These are phyloP conservation scores for Gallinago nigripennis DNA, from an alignment of 2,797 vertebrate genomes.

Conservation along the genomic window DNA sequence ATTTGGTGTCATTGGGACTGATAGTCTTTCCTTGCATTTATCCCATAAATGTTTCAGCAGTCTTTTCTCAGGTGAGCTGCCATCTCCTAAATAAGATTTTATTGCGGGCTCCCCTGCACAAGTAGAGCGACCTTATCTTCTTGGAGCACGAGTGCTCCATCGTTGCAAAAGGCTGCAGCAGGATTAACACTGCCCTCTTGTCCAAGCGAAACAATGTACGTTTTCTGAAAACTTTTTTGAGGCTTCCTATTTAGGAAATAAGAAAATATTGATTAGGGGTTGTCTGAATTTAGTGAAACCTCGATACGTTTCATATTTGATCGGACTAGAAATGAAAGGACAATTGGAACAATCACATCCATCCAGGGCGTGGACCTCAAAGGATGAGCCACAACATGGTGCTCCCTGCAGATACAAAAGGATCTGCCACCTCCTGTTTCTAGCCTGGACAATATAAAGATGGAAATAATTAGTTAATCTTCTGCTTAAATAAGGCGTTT, in stretches of 20 bases:
- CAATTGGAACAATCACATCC: background rate
- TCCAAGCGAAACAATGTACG: background rate
- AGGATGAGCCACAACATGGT: background rate
- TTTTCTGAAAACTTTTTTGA: background rate
- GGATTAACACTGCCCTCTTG: background rate
- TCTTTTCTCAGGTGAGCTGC: background rate
- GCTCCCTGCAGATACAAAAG: background rate
- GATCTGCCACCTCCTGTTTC: conserved; percentile 24
- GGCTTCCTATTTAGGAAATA: background rate
- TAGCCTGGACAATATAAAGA: background rate
- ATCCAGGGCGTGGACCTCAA: background rate
- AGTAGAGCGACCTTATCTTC: background rate
- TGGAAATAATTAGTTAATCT: conserved; percentile 62
- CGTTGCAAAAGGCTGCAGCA: background rate
- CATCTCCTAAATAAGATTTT: background rate
- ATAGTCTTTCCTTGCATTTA: background rate
- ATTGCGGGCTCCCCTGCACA: background rate
- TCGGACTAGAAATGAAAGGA: background rate
- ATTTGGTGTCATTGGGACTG: background rate
- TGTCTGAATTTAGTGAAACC: conserved; percentile 10
- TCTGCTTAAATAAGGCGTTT: conserved; percentile 59
- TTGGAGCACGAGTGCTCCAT: background rate
- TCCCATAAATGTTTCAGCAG: background rate
- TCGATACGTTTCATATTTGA: background rate
- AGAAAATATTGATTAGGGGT: background rate